A percentile compares a stretch with the other conserved stretches of the same genome.
phyloP scores from a whole-genome alignment of 2,113 vertebrate species.

The Actinemys pallida region DNA sequence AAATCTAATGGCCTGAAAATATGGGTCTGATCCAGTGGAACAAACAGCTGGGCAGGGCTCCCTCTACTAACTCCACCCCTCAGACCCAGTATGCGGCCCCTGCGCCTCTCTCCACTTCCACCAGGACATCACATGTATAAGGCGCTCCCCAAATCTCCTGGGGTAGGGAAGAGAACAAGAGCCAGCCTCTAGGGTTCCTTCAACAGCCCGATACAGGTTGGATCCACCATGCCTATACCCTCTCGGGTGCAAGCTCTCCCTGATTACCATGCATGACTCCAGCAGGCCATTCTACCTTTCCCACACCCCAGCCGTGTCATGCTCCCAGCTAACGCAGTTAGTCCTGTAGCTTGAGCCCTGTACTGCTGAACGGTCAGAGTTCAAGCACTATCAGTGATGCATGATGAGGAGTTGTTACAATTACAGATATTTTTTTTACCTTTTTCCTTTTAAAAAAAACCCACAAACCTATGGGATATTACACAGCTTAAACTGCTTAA shows the following conservation, averaged over 20 bases:
- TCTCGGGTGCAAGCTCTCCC: neutral
- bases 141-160: neutral
- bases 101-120: neutral
- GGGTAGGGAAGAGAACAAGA: neutral
- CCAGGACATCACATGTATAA: neutral
- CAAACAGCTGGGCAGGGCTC: neutral
- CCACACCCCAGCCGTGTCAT: neutral
- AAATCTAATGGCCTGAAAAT: neutral
- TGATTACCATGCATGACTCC: neutral
- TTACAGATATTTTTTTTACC: neutral
- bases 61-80: neutral
- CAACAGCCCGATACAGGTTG: neutral
- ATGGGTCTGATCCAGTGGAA: fast-evolving
- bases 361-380: neutral
- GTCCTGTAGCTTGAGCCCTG: neutral
- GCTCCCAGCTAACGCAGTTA: neutral
- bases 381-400: neutral
- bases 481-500: neutral
- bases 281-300: neutral
- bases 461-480: neutral
- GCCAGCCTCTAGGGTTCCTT: neutral
- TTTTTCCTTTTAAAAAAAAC: neutral
- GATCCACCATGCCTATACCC: no score
- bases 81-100: fast-evolving
- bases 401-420: neutral